Conservation (phyloP, 2,797 vertebrate species). For the Lacerta bilineata region DNA sequence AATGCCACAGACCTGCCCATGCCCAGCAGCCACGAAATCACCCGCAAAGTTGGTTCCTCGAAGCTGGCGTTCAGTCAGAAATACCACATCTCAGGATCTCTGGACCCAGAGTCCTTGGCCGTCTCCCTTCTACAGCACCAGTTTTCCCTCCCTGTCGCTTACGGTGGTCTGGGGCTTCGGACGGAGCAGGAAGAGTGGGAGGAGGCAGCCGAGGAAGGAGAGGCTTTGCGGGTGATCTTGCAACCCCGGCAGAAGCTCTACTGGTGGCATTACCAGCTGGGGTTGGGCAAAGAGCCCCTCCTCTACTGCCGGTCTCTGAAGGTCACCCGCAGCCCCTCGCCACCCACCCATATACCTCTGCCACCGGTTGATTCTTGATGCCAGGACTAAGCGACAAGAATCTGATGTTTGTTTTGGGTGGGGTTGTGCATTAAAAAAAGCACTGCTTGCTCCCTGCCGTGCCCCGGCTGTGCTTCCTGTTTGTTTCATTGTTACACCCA, state of each 20-base stretch:
- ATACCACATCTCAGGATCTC: neutral
- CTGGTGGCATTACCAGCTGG: constrained; percentile 45
- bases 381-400: neutral
- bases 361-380: neutral
- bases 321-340: constrained; percentile 28
- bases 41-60: constrained; percentile 22
- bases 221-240: constrained; percentile 33
- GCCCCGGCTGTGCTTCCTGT: neutral
- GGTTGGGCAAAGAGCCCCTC: constrained; percentile 14
- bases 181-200: constrained; percentile 44
- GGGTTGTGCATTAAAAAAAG: neutral
- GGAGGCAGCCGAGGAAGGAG: constrained; percentile 4
- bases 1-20: constrained; percentile 28
- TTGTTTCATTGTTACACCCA: neutral
- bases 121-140: constrained; percentile 23
- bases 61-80: neutral
- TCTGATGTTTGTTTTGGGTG: neutral
- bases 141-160: constrained; percentile 5
- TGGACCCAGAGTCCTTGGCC: neutral
- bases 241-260: constrained; percentile 45
- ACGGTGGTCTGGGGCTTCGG: constrained; percentile 15
- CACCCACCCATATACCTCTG: constrained; percentile 39
- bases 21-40: constrained; percentile 35
- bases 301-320: constrained; percentile 39
- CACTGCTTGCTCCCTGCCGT: too few species aligned